Conservation (phyloP, 2,888 invertebrate genomes). For the Coelinius sp. region DNA sequence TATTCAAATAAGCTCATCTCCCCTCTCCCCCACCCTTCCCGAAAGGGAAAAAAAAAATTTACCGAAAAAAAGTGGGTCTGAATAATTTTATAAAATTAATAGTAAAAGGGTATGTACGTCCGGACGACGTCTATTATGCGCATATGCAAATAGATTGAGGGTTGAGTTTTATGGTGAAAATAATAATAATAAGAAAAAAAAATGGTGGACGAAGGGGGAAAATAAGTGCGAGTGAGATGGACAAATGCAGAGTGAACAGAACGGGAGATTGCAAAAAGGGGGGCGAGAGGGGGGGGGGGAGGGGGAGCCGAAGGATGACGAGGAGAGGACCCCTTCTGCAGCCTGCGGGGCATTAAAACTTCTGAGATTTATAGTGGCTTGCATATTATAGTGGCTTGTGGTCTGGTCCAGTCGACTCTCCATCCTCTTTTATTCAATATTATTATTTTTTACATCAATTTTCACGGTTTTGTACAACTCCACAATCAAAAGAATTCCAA, state of each 20-base stretch:
- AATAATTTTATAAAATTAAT: slow-evolving; percentile 69
- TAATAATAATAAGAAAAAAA: slow-evolving; percentile 6
- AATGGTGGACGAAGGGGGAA: background rate
- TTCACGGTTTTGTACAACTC: background rate
- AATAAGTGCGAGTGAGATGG: background rate
- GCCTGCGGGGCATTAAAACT: slow-evolving; percentile 67
- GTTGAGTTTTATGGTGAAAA: slow-evolving; percentile 24
- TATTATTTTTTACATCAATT: slow-evolving; percentile 26
- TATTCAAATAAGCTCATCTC: slow-evolving; percentile 66
- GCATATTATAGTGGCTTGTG: slow-evolving; percentile 45
- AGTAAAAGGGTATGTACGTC: slow-evolving; percentile 41
- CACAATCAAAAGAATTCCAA: background rate
- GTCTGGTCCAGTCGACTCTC: slow-evolving; percentile 42
- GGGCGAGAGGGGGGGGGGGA: slow-evolving; percentile 19
- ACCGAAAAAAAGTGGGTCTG: slow-evolving; percentile 55
- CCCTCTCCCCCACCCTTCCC: slow-evolving; percentile 5
- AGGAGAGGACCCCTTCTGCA: slow-evolving; percentile 51
- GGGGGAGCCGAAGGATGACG: slow-evolving; percentile 35
- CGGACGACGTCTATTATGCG: slow-evolving; percentile 40
- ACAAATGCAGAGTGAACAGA: slow-evolving; percentile 6
- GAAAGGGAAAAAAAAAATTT: slow-evolving; percentile 31
- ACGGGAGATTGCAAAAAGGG: background rate
- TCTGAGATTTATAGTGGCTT: slow-evolving; percentile 67
- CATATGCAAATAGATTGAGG: slow-evolving; percentile 63
- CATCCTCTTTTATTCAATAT: slow-evolving; percentile 39